A percentile compares a stretch with the other conserved stretches of the same genome.
Conservation (phyloP, 2,888 invertebrate species). For the Alcis repandata region DNA sequence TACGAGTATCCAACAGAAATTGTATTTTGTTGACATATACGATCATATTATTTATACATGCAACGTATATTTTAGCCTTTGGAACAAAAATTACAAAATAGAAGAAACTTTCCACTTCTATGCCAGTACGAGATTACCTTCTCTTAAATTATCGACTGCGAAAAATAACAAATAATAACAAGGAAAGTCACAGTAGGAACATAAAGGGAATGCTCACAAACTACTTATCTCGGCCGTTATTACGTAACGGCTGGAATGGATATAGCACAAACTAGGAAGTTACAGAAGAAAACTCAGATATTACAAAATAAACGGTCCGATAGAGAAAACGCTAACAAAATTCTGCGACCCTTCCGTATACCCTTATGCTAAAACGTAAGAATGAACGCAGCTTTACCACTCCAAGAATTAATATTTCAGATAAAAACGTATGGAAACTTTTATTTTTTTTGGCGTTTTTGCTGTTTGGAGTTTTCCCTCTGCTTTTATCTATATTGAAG, state of each 20-base stretch:
- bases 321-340: too few relatives aligned
- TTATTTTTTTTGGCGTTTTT: not conserved
- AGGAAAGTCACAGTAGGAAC: slow-evolving; percentile 18
- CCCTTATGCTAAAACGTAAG: too few relatives aligned
- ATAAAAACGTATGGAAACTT: not conserved
- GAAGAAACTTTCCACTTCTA: not conserved
- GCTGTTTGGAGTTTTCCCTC: not conserved
- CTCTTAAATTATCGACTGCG: slow-evolving; percentile 5
- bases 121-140: not conserved
- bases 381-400: too few relatives aligned
- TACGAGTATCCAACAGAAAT: too few relatives aligned
- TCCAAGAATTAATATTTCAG: too few relatives aligned
- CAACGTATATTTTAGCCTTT: not conserved
- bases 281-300: not conserved
- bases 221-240: slow-evolving; percentile 38
- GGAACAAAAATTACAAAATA: not conserved
- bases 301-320: too few relatives aligned
- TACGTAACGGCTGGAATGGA: slow-evolving; percentile 31
- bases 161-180: slow-evolving; percentile 12
- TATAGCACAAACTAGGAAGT: not conserved
- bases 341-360: too few relatives aligned
- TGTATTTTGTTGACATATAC: too few relatives aligned
- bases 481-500: not conserved
- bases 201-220: slow-evolving; percentile 25
- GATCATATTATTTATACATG: too few relatives aligned